Base-by-base conservation (phyloP, 2,113 vertebrate species). In the Pyxicephalus adspersus region DNA sequence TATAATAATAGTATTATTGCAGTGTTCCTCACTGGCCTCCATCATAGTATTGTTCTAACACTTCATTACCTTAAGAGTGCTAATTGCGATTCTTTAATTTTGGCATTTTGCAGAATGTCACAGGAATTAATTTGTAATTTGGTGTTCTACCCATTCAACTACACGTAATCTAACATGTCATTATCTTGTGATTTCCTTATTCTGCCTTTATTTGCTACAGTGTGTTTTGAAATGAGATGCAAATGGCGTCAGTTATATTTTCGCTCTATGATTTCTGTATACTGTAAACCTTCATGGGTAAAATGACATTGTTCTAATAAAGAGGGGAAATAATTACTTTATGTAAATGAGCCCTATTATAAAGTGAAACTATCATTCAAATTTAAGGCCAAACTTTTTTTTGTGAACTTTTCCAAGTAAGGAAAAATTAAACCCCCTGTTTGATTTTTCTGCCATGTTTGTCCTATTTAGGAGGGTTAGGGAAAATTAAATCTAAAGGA, bases 1-100 rank as follows among this genome's bases (percentile, higher is more conserved):
- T 64, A 63, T 76, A 64, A 77, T 54, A 77, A 77, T 55, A 64
- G 60, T 77, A 54, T 64, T 65, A 64, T 54, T 29, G 25, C 50
- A n/a, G 25, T 64, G 45, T 65, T 22, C 50, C 19, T 31, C 28
- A n/a, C 60, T 55, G 75, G 38, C 61, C 38, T 38, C 29, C 52
- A 64, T 77, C 4, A 29, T 54, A n/a, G 45, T 13, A 54, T 54
- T 77, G 25, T 77, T 77, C 61, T 65, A 77, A 77, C 60, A 77
- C 45, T 65, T 77, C 75, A 77, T 77, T 77, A 77, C 75, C 60
- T 29, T 77, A 65, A 77, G 15, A 77, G 61, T 29, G 52, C 25
- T 52, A 77, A 77, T 77, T 52, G 60, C 17, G 45, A 19, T 16
- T 50, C 58, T 76, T 29, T 45, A 31, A 61, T 61, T 52, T 28